phyloP scores from a whole-genome alignment of 2,113 vertebrate genomes.

The Leucosticte australis region DNA sequence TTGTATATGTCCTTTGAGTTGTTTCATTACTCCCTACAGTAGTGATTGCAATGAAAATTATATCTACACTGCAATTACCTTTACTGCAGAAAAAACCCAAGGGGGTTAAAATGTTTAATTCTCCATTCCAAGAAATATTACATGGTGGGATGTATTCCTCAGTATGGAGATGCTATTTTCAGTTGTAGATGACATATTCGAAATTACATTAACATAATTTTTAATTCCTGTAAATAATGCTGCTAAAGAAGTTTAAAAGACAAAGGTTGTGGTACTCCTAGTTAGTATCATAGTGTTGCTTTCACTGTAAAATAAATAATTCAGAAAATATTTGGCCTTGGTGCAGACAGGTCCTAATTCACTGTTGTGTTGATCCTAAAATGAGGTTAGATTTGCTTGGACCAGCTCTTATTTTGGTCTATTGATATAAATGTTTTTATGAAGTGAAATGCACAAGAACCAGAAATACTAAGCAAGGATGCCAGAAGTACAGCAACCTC shows the following conservation, averaged over 20 bases:
- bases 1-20: neutral
- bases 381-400: neutral
- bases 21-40: neutral
- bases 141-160: neutral
- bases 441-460: neutral
- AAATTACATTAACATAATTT: neutral
- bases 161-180: neutral
- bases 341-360: neutral
- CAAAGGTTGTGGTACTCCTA: neutral
- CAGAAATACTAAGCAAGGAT: neutral
- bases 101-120: neutral
- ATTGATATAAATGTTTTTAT: neutral
- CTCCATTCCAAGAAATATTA: neutral
- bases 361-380: neutral
- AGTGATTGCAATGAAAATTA: neutral
- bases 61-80: neutral
- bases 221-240: neutral
- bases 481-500: neutral
- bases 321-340: neutral
- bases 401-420: neutral
- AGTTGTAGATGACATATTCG: neutral
- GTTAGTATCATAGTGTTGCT: neutral
- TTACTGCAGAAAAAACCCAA: neutral
- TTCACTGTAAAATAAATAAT: neutral
- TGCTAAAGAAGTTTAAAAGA: neutral